Conservation (phyloP, 2,113 vertebrate genomes). For the Okapia johnstoni region DNA sequence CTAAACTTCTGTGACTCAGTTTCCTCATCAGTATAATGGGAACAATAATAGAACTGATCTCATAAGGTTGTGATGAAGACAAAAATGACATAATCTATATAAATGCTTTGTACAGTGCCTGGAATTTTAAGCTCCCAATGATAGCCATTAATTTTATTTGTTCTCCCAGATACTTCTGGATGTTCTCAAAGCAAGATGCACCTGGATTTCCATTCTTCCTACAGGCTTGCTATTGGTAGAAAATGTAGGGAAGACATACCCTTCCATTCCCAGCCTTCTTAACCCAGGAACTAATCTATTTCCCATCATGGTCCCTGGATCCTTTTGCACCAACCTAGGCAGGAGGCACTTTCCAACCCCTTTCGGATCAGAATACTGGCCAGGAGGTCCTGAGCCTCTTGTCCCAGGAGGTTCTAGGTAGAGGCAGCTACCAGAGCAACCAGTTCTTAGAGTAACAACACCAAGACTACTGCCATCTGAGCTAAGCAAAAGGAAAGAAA, state of each 20-base stretch:
- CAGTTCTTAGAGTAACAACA: slow-evolving; percentile 36
- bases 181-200: background rate
- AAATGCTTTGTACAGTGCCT: background rate
- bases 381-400: background rate
- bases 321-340: background rate
- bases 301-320: background rate
- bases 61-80: background rate
- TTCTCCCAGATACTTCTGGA: background rate
- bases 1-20: background rate
- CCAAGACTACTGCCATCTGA: slow-evolving; percentile 66
- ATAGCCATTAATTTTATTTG: background rate
- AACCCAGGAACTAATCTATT: background rate
- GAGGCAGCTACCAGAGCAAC: background rate
- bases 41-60: background rate
- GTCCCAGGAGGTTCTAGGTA: slow-evolving; percentile 20
- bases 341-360: background rate
- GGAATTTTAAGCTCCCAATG: background rate
- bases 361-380: background rate
- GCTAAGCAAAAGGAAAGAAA: background rate
- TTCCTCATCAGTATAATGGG: background rate
- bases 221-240: background rate
- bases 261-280: background rate
- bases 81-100: background rate
- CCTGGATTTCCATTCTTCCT: background rate
- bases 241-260: background rate